Percentiles rank a stretch among this genome's conserved stretches.
phyloP scores from a whole-genome alignment of 2,888 invertebrate genomes.

The Harpalus rubripes region DNA sequence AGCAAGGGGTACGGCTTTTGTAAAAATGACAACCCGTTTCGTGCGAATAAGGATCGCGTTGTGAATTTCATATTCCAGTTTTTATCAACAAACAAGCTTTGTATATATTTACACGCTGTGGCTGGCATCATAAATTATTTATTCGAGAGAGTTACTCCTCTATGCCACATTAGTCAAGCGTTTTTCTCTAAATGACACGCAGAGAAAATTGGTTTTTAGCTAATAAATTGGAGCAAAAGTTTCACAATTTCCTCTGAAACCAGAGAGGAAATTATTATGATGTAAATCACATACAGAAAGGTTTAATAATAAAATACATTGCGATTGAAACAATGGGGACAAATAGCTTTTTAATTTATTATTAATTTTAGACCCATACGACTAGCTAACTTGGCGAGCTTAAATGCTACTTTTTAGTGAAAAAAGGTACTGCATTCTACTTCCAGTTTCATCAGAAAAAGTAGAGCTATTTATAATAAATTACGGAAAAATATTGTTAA shows the following conservation, averaged over 20 bases:
- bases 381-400: too few species aligned
- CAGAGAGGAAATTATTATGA: background rate
- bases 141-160: constrained; percentile 24
- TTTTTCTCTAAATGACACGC: constrained; percentile 38
- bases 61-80: constrained; percentile 56
- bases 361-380: too few species aligned
- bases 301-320: background rate
- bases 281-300: background rate
- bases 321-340: too few species aligned
- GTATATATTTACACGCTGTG: constrained; percentile 27
- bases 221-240: constrained; percentile 8
- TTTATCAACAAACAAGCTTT: constrained; percentile 36
- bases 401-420: too few species aligned
- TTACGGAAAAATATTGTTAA: too few species aligned
- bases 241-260: constrained; percentile 18
- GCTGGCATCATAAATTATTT: constrained; percentile 38
- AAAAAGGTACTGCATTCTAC: too few species aligned
- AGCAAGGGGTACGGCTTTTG: constrained; percentile 38
- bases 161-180: constrained; percentile 27
- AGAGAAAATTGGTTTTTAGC: background rate
- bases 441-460: too few species aligned
- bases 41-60: constrained; percentile 45
- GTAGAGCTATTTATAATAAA: too few species aligned
- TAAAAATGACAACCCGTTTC: constrained; percentile 53
- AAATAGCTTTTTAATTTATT: too few species aligned